Base-by-base conservation (phyloP, 2,113 vertebrate species). In the Scomber scombrus region DNA sequence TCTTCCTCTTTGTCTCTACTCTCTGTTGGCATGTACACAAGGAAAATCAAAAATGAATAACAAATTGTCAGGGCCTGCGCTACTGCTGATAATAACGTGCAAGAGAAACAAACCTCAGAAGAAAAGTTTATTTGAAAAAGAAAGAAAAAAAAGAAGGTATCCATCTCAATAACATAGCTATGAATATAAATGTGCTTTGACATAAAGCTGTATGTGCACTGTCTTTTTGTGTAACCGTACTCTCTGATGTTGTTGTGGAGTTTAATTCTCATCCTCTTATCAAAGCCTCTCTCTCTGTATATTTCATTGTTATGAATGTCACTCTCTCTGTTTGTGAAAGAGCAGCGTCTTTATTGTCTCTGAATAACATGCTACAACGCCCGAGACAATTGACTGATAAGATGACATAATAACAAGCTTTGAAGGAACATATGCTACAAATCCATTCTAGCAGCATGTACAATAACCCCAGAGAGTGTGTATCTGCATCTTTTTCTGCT, bases 71-170 rank as follows among this genome's bases (percentile, higher is more conserved):
- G 54, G 21, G 85, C 68, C 78, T 90, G 86, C 9, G 3, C 49
- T 31, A 49, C 73, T 11, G 71, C 69, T 57, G 86, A 92, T 88
- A 88, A 87, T 85, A 72, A 78, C 73, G 14, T 19, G 3, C 52
- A 26, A 19, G 43, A 43, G 45, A 34, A 11, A 62, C 11, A 61
- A 34, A 61, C 69, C 51, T 31, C 66, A 52, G 69, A 72, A 71
- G 73, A 75, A 83, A 88, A 63, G 65, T 85, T 81, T 55, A 56
- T 88, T 81, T 55, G 68, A 79, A 88, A 14, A 60, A 29, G 23
- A 26, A 26, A 26, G 3, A 26, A 26, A 26, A 26, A 26, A 26
- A 26, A 26, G 23, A 26, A 29, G 67, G 74, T 69, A 70, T 64
- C 56, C 19, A 31, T 73, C 43, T 71, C n/a, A 1, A 43, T 75